These are phyloP conservation scores for Platyscapa corneri DNA, from an alignment of 1,140 invertebrate genomes.

Conservation along the genomic window DNA sequence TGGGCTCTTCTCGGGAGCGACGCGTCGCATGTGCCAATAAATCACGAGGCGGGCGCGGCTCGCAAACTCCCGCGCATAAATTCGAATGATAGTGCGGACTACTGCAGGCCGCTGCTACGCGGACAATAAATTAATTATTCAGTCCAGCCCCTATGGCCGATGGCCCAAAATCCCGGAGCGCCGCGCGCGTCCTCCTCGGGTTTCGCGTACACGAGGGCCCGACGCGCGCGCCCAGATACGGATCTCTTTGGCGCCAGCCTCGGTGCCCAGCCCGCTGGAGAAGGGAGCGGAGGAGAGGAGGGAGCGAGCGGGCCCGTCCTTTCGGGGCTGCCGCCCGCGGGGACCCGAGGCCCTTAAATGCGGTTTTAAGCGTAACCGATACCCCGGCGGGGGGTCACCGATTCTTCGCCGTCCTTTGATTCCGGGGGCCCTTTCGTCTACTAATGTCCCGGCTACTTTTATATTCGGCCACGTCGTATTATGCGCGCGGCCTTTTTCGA, in stretches of 20 bases:
- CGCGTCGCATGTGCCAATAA: constrained; percentile 4
- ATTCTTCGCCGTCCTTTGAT: constrained; percentile 25
- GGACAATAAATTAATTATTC: constrained; percentile 52
- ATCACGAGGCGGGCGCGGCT: neutral
- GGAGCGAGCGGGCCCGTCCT: no score
- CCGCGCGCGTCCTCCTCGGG: neutral
- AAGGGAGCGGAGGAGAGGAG: neutral
- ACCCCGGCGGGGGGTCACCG: constrained; percentile 61
- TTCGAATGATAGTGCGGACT: constrained; percentile 14
- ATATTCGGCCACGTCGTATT: constrained; percentile 33
- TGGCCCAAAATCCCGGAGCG: neutral
- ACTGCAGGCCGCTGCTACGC: neutral
- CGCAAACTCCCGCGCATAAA: constrained; percentile 14
- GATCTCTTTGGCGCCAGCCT: constrained; percentile 70
- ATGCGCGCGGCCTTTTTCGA: neutral
- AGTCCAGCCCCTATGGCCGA: neutral
- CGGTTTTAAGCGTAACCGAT: constrained; percentile 69
- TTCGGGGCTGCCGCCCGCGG: constrained; percentile 12
- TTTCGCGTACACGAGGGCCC: neutral
- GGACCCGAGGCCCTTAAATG: constrained; percentile 59
- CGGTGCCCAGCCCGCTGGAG: neutral
- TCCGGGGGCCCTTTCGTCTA: constrained; percentile 37
- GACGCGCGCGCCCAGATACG: constrained; percentile 66
- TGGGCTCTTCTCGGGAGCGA: neutral
- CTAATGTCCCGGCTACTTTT: constrained; percentile 35